These are phyloP conservation scores for Chelon labrosus DNA, from an alignment of 2,797 vertebrate genomes.

Conservation along the genomic window DNA sequence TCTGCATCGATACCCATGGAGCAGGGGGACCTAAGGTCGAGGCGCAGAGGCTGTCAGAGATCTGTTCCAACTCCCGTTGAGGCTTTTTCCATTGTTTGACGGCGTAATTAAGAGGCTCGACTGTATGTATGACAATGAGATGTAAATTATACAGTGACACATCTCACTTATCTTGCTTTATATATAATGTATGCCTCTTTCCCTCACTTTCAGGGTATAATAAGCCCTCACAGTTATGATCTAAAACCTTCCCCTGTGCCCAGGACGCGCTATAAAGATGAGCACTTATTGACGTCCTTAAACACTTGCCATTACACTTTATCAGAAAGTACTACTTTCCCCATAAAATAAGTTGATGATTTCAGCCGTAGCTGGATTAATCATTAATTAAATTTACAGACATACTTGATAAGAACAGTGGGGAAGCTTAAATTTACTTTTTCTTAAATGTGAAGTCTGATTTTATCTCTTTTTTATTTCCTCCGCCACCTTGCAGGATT, in stretches of 20 bases:
- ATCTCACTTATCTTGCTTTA: slow-evolving; percentile 65
- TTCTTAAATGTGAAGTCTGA: slow-evolving; percentile 64
- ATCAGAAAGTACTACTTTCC: slow-evolving; percentile 22
- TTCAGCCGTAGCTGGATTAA: slow-evolving; percentile 24
- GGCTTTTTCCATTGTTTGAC: slow-evolving; percentile 60
- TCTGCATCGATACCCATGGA: slow-evolving; percentile 36
- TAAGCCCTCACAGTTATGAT: slow-evolving; percentile 18
- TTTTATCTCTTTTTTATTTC: slow-evolving; percentile 46
- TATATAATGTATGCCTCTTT: slow-evolving; percentile 63
- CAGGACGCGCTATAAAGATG: slow-evolving; percentile 12
- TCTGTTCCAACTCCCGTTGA: slow-evolving; percentile 54
- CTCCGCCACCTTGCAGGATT: slow-evolving; percentile 48
- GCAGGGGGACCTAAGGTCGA: slow-evolving; percentile 51
- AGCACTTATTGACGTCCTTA: slow-evolving; percentile 37
- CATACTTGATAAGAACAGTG: slow-evolving; percentile 51
- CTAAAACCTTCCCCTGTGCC: slow-evolving; percentile 12
- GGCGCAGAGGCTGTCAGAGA: slow-evolving; percentile 49
- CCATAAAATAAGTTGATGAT: slow-evolving; percentile 22
- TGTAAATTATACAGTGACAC: slow-evolving; percentile 71
- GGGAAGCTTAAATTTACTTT: slow-evolving; percentile 44
- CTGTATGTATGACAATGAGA: slow-evolving; percentile 68
- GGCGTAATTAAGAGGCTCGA: slow-evolving; percentile 66
- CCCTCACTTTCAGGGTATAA: slow-evolving; percentile 21
- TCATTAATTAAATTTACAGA: slow-evolving; percentile 62
- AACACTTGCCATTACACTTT: slow-evolving; percentile 38